Conservation (phyloP, 2,113 vertebrate genomes). For the Cettia cetti region DNA sequence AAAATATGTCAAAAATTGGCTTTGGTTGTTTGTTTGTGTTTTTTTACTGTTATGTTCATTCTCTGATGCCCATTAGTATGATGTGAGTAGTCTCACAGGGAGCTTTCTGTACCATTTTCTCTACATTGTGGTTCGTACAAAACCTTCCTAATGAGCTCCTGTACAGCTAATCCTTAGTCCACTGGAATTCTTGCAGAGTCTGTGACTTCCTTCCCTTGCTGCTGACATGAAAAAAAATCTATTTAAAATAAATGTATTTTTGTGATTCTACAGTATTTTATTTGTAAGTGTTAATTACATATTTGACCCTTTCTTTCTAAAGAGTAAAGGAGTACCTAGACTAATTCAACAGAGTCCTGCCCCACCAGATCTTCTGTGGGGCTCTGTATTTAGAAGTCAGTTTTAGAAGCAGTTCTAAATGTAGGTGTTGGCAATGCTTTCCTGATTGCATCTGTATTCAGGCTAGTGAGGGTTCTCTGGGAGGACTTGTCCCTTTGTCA, state of each 20-base stretch:
- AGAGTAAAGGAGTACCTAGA: neutral
- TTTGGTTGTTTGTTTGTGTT: neutral
- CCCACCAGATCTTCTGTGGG: neutral
- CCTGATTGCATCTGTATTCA: neutral
- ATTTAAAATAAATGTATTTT: neutral
- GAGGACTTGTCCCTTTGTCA: neutral
- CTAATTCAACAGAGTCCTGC: neutral
- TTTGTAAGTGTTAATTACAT: neutral
- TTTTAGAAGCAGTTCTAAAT: neutral
- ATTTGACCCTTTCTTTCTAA: neutral
- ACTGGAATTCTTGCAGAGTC: neutral
- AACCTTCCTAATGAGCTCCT: neutral
- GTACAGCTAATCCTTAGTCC: neutral
- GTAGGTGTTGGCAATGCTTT: neutral
- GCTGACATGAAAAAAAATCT: neutral
- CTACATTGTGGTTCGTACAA: rapidly evolving
- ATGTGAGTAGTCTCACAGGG: neutral
- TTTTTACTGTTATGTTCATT: neutral
- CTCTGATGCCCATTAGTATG: neutral
- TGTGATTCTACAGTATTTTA: neutral
- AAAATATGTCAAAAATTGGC: neutral
- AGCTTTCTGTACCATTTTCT: neutral
- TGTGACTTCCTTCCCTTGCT: neutral
- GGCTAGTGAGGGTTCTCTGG: neutral
- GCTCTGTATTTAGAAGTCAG: neutral